These are phyloP conservation scores for Brachylomia viminalis DNA, from an alignment of 2,888 invertebrate species.

Conservation along the genomic window DNA sequence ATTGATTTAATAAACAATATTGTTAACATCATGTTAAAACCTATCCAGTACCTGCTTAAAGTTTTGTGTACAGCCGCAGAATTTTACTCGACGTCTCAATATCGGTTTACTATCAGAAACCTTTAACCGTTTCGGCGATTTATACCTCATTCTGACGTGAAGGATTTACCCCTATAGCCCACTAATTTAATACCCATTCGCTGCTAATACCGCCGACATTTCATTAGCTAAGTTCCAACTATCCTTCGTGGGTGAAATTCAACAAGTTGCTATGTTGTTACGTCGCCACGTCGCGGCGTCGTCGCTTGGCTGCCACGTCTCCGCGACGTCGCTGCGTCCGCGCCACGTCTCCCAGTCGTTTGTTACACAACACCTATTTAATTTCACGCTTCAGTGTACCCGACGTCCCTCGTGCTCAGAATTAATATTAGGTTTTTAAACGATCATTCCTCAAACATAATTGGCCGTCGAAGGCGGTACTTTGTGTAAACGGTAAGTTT, in stretches of 20 bases:
- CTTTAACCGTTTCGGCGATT: conserved; percentile 37
- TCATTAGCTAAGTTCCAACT: conserved; percentile 59
- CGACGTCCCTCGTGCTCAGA: conserved; percentile 73
- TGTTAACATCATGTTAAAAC: background rate
- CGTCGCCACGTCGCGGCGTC: conserved; percentile 58
- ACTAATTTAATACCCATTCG: conserved; percentile 45
- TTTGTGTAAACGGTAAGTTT: conserved; percentile 45
- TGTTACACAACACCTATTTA: conserved; percentile 81
- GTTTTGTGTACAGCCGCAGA: background rate
- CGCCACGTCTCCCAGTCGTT: conserved; percentile 66
- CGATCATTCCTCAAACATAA: conserved; percentile 62
- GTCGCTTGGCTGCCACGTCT: conserved; percentile 61
- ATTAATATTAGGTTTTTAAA: conserved; percentile 74
- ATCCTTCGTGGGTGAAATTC: conserved; percentile 63
- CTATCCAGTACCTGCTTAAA: background rate
- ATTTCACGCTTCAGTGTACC: conserved; percentile 78
- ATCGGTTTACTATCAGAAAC: conserved; percentile 41
- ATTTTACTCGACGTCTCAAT: conserved; percentile 17
- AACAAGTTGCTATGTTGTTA: conserved; percentile 70
- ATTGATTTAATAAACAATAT: background rate
- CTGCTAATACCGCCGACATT: conserved; percentile 52
- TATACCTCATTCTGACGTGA: conserved; percentile 37
- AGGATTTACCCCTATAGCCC: conserved; percentile 38
- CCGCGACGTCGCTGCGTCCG: conserved; percentile 46
- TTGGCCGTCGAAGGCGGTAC: conserved; percentile 46